Base-by-base conservation (phyloP, 2,797 vertebrate genomes). In the Bovichtus diacanthus region DNA sequence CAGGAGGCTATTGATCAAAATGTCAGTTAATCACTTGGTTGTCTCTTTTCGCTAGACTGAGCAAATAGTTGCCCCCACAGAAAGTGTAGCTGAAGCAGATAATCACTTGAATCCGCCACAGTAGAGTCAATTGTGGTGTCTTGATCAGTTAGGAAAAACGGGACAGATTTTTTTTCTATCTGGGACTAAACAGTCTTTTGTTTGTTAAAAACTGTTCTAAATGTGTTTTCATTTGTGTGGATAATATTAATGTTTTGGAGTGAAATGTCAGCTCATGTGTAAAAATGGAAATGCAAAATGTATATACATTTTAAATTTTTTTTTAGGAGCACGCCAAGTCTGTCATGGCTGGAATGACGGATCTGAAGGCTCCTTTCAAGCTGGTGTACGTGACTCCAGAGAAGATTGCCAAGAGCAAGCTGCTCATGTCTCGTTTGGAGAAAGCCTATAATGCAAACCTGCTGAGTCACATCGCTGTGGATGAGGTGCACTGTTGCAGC, bases 401-500 rank as follows among this genome's bases (percentile, higher is more conserved):
- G 94, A 99, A 97, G 90, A 96, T 99, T 9, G 96, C 97, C 7
- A 99, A 98, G 88, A 99, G 98, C 91, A 99, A 99, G 76, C 91
- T 99, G 91, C 95, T 99, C 69, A 99, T 99, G 98, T 98, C 98
- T 6, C 97, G 96, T 69, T 91, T 99, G 49, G 98, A 99, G 88
- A 99, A 99, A 84, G 97, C 98, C 25, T 96, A 99, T 44, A 96
- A 97, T 5, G 92, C 95, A 0, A 92, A 93, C 13, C 87, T 95
- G 25, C 93, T 99, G 27, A 92, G 94, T 34, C 96, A 93, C 1
- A 94, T 99, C 0, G 97, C 98, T 1, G 96, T 99, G 53, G 98
- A 99, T 18, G 98, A 99, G 87, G 98, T 99, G 67, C 98, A 99
- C 59, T 99, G 98, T 90, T 99, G 98, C 83, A 99, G 98, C 83